A percentile compares a stretch with the other conserved stretches of the same genome.
Conservation (phyloP, 2,113 vertebrate genomes). For the Aramus guarauna region DNA sequence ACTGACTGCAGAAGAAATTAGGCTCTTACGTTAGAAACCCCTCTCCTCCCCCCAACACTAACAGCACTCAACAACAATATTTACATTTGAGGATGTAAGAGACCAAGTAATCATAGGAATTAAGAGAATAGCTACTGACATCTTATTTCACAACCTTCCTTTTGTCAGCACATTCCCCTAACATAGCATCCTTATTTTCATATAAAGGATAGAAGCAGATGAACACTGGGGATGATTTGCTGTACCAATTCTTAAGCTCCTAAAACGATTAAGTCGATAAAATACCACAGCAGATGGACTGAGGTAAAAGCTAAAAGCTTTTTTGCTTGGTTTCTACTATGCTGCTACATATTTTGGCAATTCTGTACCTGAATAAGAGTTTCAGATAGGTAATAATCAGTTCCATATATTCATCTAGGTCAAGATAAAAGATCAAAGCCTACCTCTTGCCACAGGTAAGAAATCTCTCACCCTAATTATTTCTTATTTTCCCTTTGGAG, state of each 20-base stretch:
- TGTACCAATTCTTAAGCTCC: neutral
- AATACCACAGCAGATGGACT: constrained; percentile 24
- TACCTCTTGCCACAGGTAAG: neutral
- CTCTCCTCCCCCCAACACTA: neutral
- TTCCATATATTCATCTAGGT: neutral
- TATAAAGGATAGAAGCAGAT: neutral
- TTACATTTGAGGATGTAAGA: neutral
- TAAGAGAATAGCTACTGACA: neutral
- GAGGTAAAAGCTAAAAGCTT: neutral
- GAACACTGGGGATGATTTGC: neutral
- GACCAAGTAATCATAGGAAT: neutral
- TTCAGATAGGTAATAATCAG: neutral
- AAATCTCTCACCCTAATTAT: neutral
- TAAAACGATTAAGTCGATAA: constrained; percentile 19
- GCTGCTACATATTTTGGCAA: neutral
- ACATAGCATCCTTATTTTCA: neutral
- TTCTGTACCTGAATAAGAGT: neutral
- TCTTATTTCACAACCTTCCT: neutral
- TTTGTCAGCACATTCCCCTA: neutral
- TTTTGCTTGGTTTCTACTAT: neutral
- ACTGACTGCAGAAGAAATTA: neutral
- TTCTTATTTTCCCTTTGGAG: neutral
- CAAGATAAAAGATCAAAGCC: neutral
- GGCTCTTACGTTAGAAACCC: neutral
- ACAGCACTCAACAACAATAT: neutral